Evolutionary conservation across 2,797 vertebrate species (phyloP).

Genomic region (Mormyrus hasselquistii): DNA sequence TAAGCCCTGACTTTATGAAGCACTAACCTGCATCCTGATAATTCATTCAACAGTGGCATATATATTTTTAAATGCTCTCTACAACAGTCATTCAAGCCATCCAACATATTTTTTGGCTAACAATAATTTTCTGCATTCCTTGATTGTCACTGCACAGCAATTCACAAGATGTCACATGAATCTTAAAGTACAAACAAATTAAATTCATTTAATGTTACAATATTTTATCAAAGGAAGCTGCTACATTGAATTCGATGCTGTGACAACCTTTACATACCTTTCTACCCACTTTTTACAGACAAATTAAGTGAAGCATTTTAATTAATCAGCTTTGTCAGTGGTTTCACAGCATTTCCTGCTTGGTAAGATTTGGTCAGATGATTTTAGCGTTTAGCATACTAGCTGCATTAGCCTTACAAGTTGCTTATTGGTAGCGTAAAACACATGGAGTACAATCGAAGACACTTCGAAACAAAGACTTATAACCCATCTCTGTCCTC

Average conservation of each 20-base stretch:
- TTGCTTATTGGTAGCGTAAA: not conserved
- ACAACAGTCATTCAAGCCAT: not conserved
- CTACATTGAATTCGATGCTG: not conserved
- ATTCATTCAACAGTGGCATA: not conserved
- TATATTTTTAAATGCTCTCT: not conserved
- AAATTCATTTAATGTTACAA: not conserved
- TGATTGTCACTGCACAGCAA: not conserved
- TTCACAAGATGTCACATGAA: not conserved
- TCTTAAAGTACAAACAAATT: not conserved
- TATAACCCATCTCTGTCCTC: not conserved
- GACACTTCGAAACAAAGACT: not conserved
- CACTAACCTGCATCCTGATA: not conserved
- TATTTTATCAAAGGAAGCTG: not conserved
- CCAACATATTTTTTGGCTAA: not conserved
- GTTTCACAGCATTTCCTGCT: not conserved
- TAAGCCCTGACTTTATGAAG: not conserved
- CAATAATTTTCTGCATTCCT: not conserved
- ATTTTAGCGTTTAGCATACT: not conserved
- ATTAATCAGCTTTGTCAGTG: not conserved
- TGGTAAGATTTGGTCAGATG: not conserved
- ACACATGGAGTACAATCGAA: not conserved
- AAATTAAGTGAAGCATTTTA: not conserved
- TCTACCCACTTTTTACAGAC: not conserved
- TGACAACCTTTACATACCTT: not conserved
- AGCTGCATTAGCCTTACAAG: not conserved